These are phyloP conservation scores for Ophioninae sp. DNA, from an alignment of 2,888 invertebrate genomes.

Conservation along the genomic window DNA sequence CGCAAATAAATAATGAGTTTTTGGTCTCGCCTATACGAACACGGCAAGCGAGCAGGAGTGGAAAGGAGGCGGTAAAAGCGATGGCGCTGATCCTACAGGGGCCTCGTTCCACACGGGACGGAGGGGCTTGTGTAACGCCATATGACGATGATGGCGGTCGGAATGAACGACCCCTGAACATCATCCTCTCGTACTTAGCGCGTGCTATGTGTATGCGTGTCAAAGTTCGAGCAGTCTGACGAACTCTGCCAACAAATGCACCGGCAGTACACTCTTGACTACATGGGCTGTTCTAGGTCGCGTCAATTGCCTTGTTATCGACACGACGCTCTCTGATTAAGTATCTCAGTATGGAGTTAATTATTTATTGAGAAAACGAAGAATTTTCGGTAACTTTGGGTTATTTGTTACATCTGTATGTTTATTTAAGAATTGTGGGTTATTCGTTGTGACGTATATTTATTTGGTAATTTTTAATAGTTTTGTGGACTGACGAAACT, in stretches of 20 bases:
- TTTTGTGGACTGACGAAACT: too few species aligned
- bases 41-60: neutral
- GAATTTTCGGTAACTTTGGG: too few species aligned
- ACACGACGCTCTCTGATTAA: neutral
- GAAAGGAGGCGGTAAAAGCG: constrained; percentile 33
- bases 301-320: neutral
- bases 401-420: too few species aligned
- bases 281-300: constrained; percentile 3
- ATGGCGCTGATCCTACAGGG: constrained; percentile 14
- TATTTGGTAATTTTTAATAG: too few species aligned
- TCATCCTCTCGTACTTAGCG: constrained; percentile 13
- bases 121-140: constrained; percentile 44
- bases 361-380: neutral
- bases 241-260: constrained; percentile 22
- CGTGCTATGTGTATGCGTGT: neutral
- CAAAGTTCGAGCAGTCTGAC: constrained; percentile 23
- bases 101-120: constrained; percentile 27
- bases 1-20: constrained; percentile 52
- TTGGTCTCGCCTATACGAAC: constrained; percentile 27
- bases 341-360: neutral
- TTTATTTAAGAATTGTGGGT: too few species aligned
- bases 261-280: constrained; percentile 19
- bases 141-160: constrained; percentile 54
- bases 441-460: too few species aligned
- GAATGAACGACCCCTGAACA: constrained; percentile 47